phyloP scores from a whole-genome alignment of 2,113 vertebrate species.

The Recurvirostra avosetta region DNA sequence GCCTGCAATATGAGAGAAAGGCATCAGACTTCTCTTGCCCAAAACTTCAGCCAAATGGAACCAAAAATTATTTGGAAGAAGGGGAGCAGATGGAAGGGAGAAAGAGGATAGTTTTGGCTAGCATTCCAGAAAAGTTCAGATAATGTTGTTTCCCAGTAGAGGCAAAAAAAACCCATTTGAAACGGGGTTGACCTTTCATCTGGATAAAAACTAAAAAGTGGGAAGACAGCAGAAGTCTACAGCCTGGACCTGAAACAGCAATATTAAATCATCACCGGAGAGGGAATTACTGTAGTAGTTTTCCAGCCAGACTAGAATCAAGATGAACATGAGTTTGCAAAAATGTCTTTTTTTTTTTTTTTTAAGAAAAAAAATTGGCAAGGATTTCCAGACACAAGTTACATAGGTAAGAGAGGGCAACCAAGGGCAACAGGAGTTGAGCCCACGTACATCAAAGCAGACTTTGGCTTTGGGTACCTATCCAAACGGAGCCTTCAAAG shows the following conservation, averaged over 20 bases:
- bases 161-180: neutral
- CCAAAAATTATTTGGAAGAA: neutral
- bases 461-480: conserved; percentile 40
- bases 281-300: conserved; percentile 33
- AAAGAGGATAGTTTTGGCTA: neutral
- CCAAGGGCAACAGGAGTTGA: conserved; percentile 58
- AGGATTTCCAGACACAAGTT: conserved; percentile 39
- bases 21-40: neutral
- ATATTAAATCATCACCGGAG: neutral
- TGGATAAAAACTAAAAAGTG: neutral
- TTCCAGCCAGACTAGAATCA: conserved; percentile 6
- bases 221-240: neutral
- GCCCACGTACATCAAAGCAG: conserved; percentile 47
- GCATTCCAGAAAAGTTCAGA: neutral
- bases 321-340: conserved; percentile 53
- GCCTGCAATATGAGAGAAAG: neutral
- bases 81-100: neutral
- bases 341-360: neutral
- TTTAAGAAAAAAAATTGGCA: neutral
- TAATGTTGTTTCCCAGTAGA: neutral
- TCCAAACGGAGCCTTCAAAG: conserved; percentile 64
- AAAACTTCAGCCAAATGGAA: neutral
- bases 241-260: neutral
- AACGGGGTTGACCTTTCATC: neutral
- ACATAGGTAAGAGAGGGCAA: conserved; percentile 57